Base-by-base conservation (phyloP, 2,113 vertebrate genomes). In the Meles meles region DNA sequence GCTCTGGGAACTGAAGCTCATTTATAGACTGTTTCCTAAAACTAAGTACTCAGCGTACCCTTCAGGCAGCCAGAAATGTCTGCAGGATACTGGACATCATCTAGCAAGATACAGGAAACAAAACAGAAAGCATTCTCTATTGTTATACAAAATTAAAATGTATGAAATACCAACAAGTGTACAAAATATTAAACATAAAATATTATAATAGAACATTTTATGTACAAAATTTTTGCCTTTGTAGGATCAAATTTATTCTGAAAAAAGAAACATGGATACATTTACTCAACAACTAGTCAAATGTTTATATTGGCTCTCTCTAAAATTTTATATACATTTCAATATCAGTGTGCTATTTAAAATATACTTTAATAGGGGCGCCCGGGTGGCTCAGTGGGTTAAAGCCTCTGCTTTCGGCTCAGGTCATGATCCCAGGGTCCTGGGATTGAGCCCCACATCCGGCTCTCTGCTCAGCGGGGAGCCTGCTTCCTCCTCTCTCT, bases 311-410 rank as follows among this genome's bases (percentile, higher is more conserved):
- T 81, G 29, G 9, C 13, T 85, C 71, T 93, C 59, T 55, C 52
- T 93, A 80, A 84, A 93, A 72, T 63, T 93, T 79, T 84, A 42
- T 71, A 17, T 44, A 21, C 6, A 52, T 69, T 90, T 89, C 71
- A 79, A 61, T 69, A 69, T 61, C 29, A 77, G 39, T 57, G 20
- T 37, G 39, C 4, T 76, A 10, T 89, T 83, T 89, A 47, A 88
- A 89, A 59, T 77, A n/a, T 63, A 57, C 72, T 93, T 93, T 90
- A 90, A 93, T 69, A 52, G n/a, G n/a, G n/a, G n/a, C n/a, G n/a
- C n/a, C n/a, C n/a, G n/a, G n/a, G n/a, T n/a, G n/a, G n/a, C n/a
- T n/a, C n/a, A n/a, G n/a, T n/a, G n/a, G n/a, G n/a, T n/a, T n/a
- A n/a, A n/a, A n/a, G n/a, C n/a, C n/a, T n/a, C n/a, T n/a, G n/a